phyloP scores from a whole-genome alignment of 2,797 vertebrate genomes.

The Chiroxiphia lanceolata region DNA sequence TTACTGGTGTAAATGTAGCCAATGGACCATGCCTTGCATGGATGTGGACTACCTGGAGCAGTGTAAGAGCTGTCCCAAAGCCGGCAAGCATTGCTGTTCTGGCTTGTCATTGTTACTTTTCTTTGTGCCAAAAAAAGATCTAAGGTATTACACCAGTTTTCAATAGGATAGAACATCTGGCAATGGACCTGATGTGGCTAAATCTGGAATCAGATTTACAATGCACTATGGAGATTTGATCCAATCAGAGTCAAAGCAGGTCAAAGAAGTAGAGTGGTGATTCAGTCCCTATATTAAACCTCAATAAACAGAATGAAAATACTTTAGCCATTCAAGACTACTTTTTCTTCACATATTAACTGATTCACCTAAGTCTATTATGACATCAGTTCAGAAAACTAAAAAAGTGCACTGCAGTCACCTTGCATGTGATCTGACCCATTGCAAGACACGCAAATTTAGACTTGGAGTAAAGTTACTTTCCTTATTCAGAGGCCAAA shows the following conservation, averaged over 20 bases:
- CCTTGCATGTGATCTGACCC: background rate
- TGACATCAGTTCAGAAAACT: background rate
- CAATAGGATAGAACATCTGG: background rate
- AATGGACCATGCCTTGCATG: background rate
- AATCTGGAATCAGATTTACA: background rate
- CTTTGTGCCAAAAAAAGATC: background rate
- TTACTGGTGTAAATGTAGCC: background rate
- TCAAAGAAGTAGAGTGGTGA: background rate
- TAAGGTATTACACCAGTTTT: conserved; percentile 4
- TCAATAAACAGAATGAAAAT: conserved; percentile 16
- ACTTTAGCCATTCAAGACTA: background rate
- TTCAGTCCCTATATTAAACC: conserved; percentile 27
- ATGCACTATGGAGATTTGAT: background rate
- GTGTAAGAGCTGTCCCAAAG: background rate
- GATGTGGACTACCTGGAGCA: background rate
- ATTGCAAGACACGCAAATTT: background rate
- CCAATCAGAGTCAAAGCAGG: background rate
- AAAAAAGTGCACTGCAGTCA: background rate
- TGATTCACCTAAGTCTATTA: background rate
- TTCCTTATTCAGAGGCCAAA: background rate
- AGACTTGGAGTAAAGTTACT: background rate
- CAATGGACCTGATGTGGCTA: accelerated
- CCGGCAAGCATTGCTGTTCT: background rate
- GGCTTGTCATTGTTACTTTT: background rate
- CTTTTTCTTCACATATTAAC: background rate